A percentile compares a stretch with the other conserved stretches of the same genome.
These are phyloP conservation scores for Syngnathus acus DNA, from an alignment of 2,797 vertebrate species.

Conservation along the genomic window DNA sequence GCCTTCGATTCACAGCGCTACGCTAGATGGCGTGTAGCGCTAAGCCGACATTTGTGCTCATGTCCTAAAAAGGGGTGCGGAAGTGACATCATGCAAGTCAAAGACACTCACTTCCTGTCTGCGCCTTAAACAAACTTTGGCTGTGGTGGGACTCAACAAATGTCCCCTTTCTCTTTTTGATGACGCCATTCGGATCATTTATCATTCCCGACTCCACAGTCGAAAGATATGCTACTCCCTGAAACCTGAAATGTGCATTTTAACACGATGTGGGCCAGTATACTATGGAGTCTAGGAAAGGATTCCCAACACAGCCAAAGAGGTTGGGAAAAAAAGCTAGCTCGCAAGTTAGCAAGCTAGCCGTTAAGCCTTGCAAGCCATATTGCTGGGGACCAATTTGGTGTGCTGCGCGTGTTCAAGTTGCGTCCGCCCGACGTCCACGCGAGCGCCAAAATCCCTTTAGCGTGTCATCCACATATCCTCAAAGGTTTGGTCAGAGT, in stretches of 20 bases:
- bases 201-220: too few species aligned
- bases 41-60: constrained; percentile 13
- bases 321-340: background rate
- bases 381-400: constrained; percentile 5
- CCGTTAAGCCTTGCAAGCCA: constrained; percentile 2
- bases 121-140: constrained; percentile 13
- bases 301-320: constrained; percentile 10
- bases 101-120: constrained; percentile 14
- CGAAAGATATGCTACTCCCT: too few species aligned
- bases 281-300: background rate
- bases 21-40: background rate
- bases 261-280: too few species aligned
- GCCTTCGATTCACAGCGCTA: background rate
- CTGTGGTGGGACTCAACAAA: background rate
- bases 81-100: constrained; percentile 28
- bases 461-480: background rate
- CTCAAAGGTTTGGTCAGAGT: background rate
- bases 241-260: too few species aligned
- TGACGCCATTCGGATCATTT: too few species aligned
- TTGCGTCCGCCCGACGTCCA: background rate
- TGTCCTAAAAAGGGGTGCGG: constrained; percentile 31
- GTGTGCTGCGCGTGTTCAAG: background rate
- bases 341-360: constrained; percentile 9
- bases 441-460: background rate
- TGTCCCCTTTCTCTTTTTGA: too few species aligned